Base-by-base conservation (phyloP, 2,888 invertebrate species). In the Tolmerus cingulatus region DNA sequence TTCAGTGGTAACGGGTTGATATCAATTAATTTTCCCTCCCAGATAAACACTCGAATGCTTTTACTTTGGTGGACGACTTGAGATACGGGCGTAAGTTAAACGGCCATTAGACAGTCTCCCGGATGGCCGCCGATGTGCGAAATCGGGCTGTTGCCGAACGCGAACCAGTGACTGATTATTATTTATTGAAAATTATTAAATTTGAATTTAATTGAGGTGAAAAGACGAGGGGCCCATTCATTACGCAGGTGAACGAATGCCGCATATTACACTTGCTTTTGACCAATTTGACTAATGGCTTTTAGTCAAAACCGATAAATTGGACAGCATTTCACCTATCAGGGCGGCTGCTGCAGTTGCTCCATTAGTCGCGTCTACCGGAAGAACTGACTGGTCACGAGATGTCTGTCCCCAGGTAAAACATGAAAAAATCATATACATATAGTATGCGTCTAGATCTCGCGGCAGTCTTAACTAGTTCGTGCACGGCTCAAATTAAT, bases 11-110 rank as follows among this genome's bases (percentile, higher is more conserved):
- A 27, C 82, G 40, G 66, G 55, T 37, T 19, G 82, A 57, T 66
- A 57, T 55, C 82, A 82, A 82, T 82, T 82, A 82, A 82, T 82
- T 82, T 82, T 14, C 57, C 57, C 51, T 12, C 23, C 0, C 37
- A 66, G 57, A 82, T 82, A 82, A 82, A 82, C 82, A 82, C n/a
- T 37, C 27, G 37, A 82, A n/a, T 82, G 82, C 82, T 82, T 57
- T 82, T 82, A 82, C 82, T 51, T 57, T 82, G 82, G 34, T 37
- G 46, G 16, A 82, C 82, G 34, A 57, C 82, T 23, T 57, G 23
- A n/a, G 23, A 27, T 66, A 66, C 46, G 23, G 79, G 46, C 30
- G 79, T 51, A 79, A 30, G 43, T 79, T 51, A 27, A 23, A 66
- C 27, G 66, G n/a, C 19, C 51, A 51, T 51, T 51, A 66, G 66